Percentiles rank a stretch among this genome's conserved stretches.
phyloP scores from a whole-genome alignment of 2,797 vertebrate genomes.

The Oophaga sylvatica region DNA sequence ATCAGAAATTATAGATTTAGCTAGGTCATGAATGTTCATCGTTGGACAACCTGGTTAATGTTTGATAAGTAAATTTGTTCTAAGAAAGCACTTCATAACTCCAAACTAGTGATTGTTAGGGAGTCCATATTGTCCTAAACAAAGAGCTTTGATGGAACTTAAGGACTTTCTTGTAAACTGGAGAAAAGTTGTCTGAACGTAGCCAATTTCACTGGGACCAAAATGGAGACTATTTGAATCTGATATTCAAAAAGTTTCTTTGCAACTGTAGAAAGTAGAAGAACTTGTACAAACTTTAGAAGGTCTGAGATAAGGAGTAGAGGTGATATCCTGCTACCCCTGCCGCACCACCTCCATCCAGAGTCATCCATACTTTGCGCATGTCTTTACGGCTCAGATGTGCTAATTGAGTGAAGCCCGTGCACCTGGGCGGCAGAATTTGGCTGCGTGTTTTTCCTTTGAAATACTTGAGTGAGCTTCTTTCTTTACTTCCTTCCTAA shows the following conservation, averaged over 20 bases:
- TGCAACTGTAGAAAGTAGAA: background rate
- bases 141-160: too few species aligned
- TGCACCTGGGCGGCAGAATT: constrained; percentile 52
- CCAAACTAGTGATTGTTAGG: background rate
- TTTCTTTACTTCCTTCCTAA: constrained; percentile 60
- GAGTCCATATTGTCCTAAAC: background rate
- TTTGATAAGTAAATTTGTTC: background rate
- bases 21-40: background rate
- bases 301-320: background rate
- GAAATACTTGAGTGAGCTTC: constrained; percentile 57
- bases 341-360: background rate
- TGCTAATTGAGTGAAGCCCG: constrained; percentile 46
- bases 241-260: background rate
- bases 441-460: constrained; percentile 47
- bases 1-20: background rate
- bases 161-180: too few species aligned
- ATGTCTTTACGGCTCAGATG: constrained; percentile 28
- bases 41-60: background rate
- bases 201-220: background rate
- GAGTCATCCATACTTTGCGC: background rate
- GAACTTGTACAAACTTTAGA: background rate
- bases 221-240: background rate
- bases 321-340: background rate
- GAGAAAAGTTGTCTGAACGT: too few species aligned
- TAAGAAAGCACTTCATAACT: background rate